These are phyloP conservation scores for Bolborhynchus lineola DNA, from an alignment of 2,113 vertebrate species.

Conservation along the genomic window DNA sequence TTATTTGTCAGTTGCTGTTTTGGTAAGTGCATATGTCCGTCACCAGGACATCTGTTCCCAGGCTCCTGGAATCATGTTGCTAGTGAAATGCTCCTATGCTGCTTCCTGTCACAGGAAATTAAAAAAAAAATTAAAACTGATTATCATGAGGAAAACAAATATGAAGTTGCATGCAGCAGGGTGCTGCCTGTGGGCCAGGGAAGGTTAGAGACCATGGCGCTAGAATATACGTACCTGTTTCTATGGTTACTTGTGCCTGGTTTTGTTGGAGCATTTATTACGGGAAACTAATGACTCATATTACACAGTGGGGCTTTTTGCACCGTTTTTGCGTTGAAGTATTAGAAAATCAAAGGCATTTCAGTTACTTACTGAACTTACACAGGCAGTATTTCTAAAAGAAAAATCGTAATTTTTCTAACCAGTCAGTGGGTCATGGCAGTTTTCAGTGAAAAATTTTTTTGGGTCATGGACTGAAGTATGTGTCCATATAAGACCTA, in stretches of 20 bases:
- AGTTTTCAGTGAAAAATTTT: not conserved
- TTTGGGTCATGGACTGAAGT: not conserved
- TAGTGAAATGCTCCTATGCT: not conserved
- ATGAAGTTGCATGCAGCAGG: not conserved
- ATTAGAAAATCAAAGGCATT: slow-evolving; percentile 36
- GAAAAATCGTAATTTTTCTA: not conserved
- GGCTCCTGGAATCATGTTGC: not conserved
- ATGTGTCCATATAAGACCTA: not conserved
- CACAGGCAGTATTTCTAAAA: not conserved
- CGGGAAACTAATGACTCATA: slow-evolving; percentile 38
- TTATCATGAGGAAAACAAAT: slow-evolving; percentile 21
- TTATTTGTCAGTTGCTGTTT: not conserved
- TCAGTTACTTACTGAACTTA: not conserved
- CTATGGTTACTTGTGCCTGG: slow-evolving; percentile 38
- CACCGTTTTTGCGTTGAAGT: not conserved
- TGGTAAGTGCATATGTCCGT: not conserved
- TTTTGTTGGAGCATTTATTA: slow-evolving; percentile 32
- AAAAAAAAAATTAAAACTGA: slow-evolving; percentile 35
- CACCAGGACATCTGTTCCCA: not conserved
- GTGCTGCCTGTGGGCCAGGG: not conserved
- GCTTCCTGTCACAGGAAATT: slow-evolving; percentile 45
- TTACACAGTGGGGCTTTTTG: slow-evolving; percentile 46
- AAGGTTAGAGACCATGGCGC: slow-evolving; percentile 1
- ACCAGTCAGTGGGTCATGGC: not conserved
- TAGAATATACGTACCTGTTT: slow-evolving; percentile 29